A percentile compares a stretch with the other conserved stretches of the same genome.
phyloP scores from a whole-genome alignment of 1,140 invertebrate genomes.

The Artemia franciscana region DNA sequence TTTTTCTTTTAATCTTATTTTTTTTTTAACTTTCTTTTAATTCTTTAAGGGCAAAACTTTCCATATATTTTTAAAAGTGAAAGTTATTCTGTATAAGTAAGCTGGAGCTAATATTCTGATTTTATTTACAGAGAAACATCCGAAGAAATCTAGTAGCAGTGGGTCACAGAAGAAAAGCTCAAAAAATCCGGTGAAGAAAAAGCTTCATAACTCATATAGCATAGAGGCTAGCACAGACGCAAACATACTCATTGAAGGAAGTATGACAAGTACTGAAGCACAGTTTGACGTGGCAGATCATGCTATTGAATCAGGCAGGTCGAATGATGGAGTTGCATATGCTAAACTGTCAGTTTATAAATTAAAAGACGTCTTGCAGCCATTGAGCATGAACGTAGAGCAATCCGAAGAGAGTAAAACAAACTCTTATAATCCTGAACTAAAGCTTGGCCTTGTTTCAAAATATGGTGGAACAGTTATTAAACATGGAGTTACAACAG shows the following conservation, averaged over 20 bases:
- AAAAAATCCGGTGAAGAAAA: background rate
- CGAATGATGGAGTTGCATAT: background rate
- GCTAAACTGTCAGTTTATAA: background rate
- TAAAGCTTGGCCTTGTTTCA: constrained; percentile 36
- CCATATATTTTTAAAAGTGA: no score
- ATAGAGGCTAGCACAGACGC: background rate
- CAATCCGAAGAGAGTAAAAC: background rate
- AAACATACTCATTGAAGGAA: background rate
- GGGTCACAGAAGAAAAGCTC: background rate
- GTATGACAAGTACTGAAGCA: background rate
- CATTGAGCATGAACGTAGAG: background rate
- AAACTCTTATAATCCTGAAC: background rate
- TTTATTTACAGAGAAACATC: background rate
- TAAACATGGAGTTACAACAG: constrained; percentile 52
- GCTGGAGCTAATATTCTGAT: no score
- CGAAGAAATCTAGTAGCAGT: background rate
- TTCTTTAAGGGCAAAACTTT: no score
- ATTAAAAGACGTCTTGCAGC: background rate
- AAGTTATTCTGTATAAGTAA: no score
- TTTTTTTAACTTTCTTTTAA: no score
- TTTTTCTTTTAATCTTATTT: no score
- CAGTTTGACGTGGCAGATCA: background rate
- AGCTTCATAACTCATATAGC: background rate
- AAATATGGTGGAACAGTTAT: constrained; percentile 55
- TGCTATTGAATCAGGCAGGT: background rate